Evolutionary conservation across 2,797 vertebrate species (phyloP).

Genomic region (Pseudotriccus pelzelni): DNA sequence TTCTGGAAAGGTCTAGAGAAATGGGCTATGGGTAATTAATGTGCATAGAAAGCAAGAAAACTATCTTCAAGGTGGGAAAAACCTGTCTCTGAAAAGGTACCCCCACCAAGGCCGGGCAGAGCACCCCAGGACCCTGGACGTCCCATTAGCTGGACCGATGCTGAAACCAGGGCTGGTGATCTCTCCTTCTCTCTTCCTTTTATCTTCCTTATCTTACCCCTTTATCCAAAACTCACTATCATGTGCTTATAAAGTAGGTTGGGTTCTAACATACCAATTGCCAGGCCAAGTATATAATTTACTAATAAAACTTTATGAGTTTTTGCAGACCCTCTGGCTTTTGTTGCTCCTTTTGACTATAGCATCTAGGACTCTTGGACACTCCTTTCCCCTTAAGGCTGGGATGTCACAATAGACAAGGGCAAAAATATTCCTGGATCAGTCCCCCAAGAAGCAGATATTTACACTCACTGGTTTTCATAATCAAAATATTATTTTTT

Average conservation of each 20-base stretch:
- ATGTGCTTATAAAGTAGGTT: background rate
- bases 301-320: background rate
- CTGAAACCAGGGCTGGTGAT: background rate
- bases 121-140: background rate
- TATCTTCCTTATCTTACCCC: background rate
- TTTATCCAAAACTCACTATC: background rate
- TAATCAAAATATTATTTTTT: background rate
- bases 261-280: background rate
- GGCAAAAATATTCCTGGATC: background rate
- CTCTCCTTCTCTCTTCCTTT: background rate
- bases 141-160: background rate
- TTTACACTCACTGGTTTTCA: background rate
- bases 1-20: background rate
- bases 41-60: background rate
- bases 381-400: background rate
- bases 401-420: background rate
- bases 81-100: background rate
- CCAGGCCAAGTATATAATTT: background rate
- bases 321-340: background rate
- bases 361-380: background rate
- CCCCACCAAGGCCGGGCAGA: background rate
- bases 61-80: background rate
- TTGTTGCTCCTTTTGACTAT: accelerated
- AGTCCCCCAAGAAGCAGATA: background rate
- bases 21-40: background rate